Conservation (phyloP, 2,888 invertebrate genomes). For the Odontomyia ornata region DNA sequence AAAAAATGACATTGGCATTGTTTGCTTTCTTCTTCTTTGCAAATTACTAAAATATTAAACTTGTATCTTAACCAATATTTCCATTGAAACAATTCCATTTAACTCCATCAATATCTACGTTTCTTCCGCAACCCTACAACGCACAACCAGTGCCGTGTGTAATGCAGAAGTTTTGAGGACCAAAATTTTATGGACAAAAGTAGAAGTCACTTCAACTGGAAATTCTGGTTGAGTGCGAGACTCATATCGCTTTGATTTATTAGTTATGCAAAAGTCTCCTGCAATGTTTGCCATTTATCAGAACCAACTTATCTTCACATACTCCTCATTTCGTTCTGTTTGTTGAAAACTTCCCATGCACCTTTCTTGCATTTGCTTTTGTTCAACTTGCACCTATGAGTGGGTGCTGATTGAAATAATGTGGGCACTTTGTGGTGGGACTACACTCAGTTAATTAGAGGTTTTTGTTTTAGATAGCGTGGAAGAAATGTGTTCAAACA, state of each 20-base stretch:
- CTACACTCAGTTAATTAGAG: background rate
- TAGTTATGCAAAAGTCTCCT: slow-evolving; percentile 39
- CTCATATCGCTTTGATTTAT: slow-evolving; percentile 43
- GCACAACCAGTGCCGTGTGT: too few species aligned
- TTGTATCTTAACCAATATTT: too few species aligned
- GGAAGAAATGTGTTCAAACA: too few species aligned
- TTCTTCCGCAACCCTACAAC: background rate
- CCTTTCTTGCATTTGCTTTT: background rate
- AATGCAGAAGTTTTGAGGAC: slow-evolving; percentile 12
- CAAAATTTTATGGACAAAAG: slow-evolving; percentile 38
- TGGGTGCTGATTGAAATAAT: background rate
- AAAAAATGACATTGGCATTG: too few species aligned
- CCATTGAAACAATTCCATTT: background rate
- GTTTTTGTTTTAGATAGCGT: too few species aligned
- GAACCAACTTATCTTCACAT: slow-evolving; percentile 30
- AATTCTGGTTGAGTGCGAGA: slow-evolving; percentile 40
- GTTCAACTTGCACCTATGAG: background rate
- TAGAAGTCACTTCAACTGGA: slow-evolving; percentile 39
- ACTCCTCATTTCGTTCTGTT: background rate
- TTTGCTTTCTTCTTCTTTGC: too few species aligned
- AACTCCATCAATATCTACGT: background rate
- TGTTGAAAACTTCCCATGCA: background rate
- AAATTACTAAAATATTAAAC: too few species aligned
- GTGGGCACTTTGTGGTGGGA: background rate
- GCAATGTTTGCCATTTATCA: slow-evolving; percentile 38